These are phyloP conservation scores for Ostrea edulis DNA, from an alignment of 1,140 invertebrate genomes.

Conservation along the genomic window DNA sequence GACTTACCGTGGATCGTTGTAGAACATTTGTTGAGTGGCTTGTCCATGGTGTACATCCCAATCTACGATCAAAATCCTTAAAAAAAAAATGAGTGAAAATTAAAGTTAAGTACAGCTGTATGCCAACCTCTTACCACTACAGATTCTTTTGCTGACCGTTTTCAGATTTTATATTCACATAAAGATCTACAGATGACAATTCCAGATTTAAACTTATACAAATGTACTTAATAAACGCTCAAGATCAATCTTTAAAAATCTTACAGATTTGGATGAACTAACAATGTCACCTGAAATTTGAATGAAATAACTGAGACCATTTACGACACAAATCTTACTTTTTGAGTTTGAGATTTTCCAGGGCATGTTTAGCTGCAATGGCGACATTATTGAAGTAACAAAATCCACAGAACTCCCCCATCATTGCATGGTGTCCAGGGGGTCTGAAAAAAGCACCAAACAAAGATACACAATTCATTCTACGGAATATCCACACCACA, in stretches of 20 bases:
- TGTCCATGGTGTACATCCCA: slow-evolving; percentile 87
- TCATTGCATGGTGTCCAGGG: slow-evolving; percentile 98
- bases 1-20: slow-evolving; percentile 90
- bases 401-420: slow-evolving; percentile 91
- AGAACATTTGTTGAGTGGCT: slow-evolving; percentile 96
- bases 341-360: slow-evolving; percentile 82
- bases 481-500: no score
- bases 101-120: neutral
- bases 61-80: slow-evolving; percentile 93
- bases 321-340: slow-evolving; percentile 70
- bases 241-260: no score
- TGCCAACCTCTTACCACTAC: no score
- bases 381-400: slow-evolving; percentile 99
- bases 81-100: slow-evolving; percentile 45
- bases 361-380: slow-evolving; percentile 90
- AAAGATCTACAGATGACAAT: no score
- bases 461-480: no score
- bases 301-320: no score
- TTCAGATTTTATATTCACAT: no score
- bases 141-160: no score
- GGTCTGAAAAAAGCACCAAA: slow-evolving; percentile 82
- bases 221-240: no score
- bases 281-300: no score
- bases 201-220: no score
- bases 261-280: no score